Percentiles rank a stretch among this genome's conserved stretches.
Conservation (phyloP, 2,113 vertebrate genomes). For the Catharus bicknelli region DNA sequence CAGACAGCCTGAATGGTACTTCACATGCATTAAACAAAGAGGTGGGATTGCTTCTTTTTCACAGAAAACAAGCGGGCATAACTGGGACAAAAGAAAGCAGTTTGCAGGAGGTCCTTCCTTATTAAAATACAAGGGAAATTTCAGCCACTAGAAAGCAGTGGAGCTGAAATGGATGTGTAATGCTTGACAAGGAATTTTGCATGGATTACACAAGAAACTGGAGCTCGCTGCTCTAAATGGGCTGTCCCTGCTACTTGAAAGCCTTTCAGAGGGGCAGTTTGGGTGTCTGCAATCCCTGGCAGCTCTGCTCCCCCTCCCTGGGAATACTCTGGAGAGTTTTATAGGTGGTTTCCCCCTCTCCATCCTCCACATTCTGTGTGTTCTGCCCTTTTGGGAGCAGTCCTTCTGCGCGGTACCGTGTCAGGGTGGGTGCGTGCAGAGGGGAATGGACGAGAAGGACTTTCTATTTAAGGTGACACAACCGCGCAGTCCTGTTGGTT, state of each 20-base stretch:
- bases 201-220: neutral
- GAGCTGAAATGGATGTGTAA: neutral
- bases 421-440: rapidly evolving
- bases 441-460: rapidly evolving
- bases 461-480: neutral
- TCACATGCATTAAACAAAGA: neutral
- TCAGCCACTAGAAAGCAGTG: neutral
- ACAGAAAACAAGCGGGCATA: neutral
- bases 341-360: neutral
- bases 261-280: rapidly evolving
- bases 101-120: neutral
- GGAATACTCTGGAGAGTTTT: neutral
- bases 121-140: neutral
- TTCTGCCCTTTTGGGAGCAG: neutral
- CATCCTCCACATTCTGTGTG: too few relatives aligned
- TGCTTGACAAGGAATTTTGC: neutral
- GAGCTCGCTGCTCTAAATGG: neutral
- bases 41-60: neutral
- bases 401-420: rapidly evolving
- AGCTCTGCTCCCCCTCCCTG: neutral
- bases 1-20: neutral
- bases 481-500: rapidly evolving
- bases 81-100: neutral
- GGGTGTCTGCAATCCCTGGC: neutral
- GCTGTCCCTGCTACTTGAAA: rapidly evolving